Conservation (phyloP, 2,797 vertebrate genomes). For the Molothrus ater region DNA sequence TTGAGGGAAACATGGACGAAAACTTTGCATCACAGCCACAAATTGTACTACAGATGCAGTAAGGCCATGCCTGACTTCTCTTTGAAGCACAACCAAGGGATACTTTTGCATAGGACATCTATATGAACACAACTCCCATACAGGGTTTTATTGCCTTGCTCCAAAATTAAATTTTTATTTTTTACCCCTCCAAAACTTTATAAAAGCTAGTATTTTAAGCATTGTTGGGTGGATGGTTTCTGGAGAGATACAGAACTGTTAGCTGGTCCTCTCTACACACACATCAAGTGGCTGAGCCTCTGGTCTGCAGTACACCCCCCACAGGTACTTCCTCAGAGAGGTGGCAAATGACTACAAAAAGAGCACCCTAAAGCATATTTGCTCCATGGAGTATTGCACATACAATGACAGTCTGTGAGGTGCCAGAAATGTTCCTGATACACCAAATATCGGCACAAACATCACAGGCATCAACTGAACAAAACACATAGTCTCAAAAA, state of each 20-base stretch:
- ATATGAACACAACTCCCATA: background rate
- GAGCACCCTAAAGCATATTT: background rate
- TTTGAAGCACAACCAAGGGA: background rate
- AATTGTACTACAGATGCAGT: background rate
- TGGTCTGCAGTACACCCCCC: background rate
- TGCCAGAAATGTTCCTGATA: background rate
- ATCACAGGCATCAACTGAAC: background rate
- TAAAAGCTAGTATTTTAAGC: background rate
- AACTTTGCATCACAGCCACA: background rate
- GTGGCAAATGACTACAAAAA: background rate
- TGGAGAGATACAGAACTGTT: background rate
- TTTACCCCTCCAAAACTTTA: background rate
- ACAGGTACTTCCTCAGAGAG: background rate
- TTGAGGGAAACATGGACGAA: background rate
- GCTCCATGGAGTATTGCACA: background rate
- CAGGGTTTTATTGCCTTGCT: background rate
- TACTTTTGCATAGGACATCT: background rate
- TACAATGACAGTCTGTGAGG: background rate
- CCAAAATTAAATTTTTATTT: background rate
- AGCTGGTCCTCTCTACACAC: background rate
- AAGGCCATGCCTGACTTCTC: background rate
- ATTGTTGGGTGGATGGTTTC: background rate
- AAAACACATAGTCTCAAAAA: background rate
- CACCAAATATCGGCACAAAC: background rate
- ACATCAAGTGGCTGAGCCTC: background rate